phyloP scores from a whole-genome alignment of 2,888 invertebrate genomes.

The Andrena flavipes region DNA sequence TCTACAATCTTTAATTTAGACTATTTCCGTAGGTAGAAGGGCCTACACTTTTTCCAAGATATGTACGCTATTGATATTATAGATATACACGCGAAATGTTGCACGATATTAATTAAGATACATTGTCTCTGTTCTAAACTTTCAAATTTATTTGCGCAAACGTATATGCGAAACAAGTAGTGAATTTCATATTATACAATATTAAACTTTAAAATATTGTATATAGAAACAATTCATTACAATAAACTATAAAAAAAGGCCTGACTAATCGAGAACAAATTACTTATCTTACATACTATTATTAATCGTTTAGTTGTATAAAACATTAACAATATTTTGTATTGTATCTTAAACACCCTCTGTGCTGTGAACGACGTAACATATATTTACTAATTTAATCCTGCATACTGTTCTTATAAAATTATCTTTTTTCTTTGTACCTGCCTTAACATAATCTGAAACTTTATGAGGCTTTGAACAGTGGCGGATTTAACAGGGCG shows the following conservation, averaged over 20 bases:
- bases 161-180: slow-evolving; percentile 19
- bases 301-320: not conserved
- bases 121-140: slow-evolving; percentile 28
- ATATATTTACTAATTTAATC: no score
- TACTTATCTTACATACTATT: slow-evolving; percentile 11
- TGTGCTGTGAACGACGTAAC: no score
- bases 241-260: slow-evolving; percentile 24
- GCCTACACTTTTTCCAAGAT: slow-evolving; percentile 37
- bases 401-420: no score
- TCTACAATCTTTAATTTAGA: slow-evolving; percentile 59
- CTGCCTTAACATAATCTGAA: no score
- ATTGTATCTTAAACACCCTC: not conserved
- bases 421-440: no score
- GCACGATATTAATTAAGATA: slow-evolving; percentile 33
- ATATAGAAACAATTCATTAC: slow-evolving; percentile 20
- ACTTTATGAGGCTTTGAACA: no score
- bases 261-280: slow-evolving; percentile 18
- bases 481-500: no score
- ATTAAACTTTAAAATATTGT: slow-evolving; percentile 29
- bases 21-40: slow-evolving; percentile 47
- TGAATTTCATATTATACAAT: slow-evolving; percentile 1
- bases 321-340: not conserved
- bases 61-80: slow-evolving; percentile 25
- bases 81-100: slow-evolving; percentile 18
- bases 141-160: slow-evolving; percentile 25